Percentiles rank a stretch among this genome's conserved stretches.
Conservation (phyloP, 2,888 invertebrate species). For the Drosophila ezoana region DNA sequence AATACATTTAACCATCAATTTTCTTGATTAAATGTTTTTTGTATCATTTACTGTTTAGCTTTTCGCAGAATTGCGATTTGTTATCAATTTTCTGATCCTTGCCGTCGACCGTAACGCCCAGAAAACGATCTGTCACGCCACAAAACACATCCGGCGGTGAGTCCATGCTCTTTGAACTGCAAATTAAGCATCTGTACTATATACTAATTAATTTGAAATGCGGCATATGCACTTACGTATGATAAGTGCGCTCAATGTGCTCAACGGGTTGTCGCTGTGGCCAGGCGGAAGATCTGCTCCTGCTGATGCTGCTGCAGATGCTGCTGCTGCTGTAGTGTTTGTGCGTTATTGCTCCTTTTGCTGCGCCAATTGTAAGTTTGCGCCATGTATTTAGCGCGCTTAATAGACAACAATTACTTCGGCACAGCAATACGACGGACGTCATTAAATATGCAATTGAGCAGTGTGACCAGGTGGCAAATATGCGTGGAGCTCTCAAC, state of each 20-base stretch:
- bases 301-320: conserved; percentile 9
- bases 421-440: conserved; percentile 50
- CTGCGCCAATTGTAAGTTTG: conserved; percentile 4
- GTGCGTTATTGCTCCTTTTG: conserved; percentile 4
- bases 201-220: no score
- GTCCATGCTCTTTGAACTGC: conserved; percentile 68
- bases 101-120: conserved; percentile 89
- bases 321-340: conserved; percentile 5
- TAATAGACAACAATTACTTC: conserved; percentile 59
- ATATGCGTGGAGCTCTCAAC: conserved; percentile 5
- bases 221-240: conserved; percentile 26
- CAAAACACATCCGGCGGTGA: conserved; percentile 84
- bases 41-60: conserved; percentile 39
- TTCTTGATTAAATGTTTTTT: not conserved
- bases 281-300: not conserved
- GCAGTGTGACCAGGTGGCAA: conserved; percentile 23
- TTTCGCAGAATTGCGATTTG: conserved; percentile 86
- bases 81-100: conserved; percentile 83
- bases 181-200: not conserved
- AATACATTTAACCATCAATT: no score
- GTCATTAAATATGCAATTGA: conserved; percentile 63
- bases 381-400: conserved; percentile 58
- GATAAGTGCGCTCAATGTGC: conserved; percentile 12
- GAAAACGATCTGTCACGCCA: conserved; percentile 88
- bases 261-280: not conserved